These are phyloP conservation scores for Tretioscincus oriximinensis DNA, from an alignment of 2,113 vertebrate genomes.

Conservation along the genomic window DNA sequence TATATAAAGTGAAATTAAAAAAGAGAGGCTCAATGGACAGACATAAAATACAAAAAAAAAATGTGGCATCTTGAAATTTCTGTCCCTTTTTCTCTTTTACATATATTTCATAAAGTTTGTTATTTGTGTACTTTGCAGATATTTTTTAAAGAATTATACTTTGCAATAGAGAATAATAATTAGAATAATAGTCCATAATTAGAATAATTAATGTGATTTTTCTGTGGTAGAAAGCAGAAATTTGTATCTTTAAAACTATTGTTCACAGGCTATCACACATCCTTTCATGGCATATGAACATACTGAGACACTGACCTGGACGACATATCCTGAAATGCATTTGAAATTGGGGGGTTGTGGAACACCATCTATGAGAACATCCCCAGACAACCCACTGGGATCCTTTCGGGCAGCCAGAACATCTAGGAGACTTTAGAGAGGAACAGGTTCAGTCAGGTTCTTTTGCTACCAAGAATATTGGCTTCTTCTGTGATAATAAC, in stretches of 20 bases:
- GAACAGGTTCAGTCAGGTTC: constrained; percentile 36
- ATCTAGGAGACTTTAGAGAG: constrained; percentile 77
- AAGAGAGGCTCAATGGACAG: too few species aligned
- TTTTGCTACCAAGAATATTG: neutral
- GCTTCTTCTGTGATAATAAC: neutral
- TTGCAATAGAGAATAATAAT: neutral
- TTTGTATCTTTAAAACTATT: neutral
- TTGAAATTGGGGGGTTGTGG: constrained; percentile 61
- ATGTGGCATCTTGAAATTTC: too few species aligned
- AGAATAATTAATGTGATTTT: neutral
- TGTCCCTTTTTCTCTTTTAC: too few species aligned
- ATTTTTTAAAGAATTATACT: neutral
- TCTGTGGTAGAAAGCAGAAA: neutral
- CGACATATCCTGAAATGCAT: constrained; percentile 63
- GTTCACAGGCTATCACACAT: too few species aligned
- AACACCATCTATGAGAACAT: constrained; percentile 62
- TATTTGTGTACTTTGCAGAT: neutral
- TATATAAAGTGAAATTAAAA: too few species aligned
- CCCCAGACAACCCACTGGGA: constrained; percentile 70
- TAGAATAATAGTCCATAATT: neutral
- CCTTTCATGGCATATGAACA: neutral
- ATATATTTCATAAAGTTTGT: too few species aligned
- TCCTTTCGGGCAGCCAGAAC: constrained; percentile 82
- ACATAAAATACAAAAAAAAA: too few species aligned
- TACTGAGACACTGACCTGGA: constrained; percentile 54